Percentiles rank a stretch among this genome's conserved stretches.
These are phyloP conservation scores for Philereme transversata DNA, from an alignment of 2,888 invertebrate genomes.

Conservation along the genomic window DNA sequence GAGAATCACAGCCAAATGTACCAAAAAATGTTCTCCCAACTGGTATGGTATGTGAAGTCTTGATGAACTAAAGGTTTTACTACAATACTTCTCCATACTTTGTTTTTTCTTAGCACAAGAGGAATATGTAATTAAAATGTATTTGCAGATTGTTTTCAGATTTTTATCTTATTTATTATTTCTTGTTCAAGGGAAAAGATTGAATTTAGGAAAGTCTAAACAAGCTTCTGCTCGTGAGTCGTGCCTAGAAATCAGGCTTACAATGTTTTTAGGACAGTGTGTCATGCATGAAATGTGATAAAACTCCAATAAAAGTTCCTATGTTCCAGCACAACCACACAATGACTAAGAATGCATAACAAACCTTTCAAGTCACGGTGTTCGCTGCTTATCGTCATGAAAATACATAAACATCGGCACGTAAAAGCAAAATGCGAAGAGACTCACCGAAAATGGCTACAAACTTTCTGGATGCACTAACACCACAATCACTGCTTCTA, in stretches of 20 bases:
- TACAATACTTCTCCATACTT: too few relatives aligned
- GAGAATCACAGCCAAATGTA: too few relatives aligned
- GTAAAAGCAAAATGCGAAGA: conserved; percentile 63
- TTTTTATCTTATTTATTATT: too few relatives aligned
- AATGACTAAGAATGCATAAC: conserved; percentile 32
- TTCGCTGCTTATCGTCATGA: conserved; percentile 46
- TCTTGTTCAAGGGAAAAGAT: too few relatives aligned
- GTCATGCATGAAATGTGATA: conserved; percentile 30
- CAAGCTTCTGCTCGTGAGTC: conserved; percentile 4
- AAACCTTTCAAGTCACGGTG: conserved; percentile 41
- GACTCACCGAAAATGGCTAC: conserved; percentile 80
- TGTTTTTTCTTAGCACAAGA: too few relatives aligned
- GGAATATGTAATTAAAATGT: too few relatives aligned
- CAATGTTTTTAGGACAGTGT: conserved; percentile 38
- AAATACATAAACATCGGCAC: conserved; percentile 57
- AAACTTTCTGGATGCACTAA: conserved; percentile 66
- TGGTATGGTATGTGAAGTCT: too few relatives aligned
- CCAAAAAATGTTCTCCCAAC: too few relatives aligned
- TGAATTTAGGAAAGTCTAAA: too few relatives aligned
- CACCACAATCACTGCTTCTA: conserved; percentile 66
- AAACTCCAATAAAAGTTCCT: conserved; percentile 21
- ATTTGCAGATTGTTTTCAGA: too few relatives aligned
- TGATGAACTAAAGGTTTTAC: too few relatives aligned
- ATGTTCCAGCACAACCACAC: conserved; percentile 17
- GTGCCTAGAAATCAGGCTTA: conserved; percentile 22